Evolutionary conservation across 2,113 vertebrate genomes (phyloP).

Genomic region (Microtus pennsylvanicus): DNA sequence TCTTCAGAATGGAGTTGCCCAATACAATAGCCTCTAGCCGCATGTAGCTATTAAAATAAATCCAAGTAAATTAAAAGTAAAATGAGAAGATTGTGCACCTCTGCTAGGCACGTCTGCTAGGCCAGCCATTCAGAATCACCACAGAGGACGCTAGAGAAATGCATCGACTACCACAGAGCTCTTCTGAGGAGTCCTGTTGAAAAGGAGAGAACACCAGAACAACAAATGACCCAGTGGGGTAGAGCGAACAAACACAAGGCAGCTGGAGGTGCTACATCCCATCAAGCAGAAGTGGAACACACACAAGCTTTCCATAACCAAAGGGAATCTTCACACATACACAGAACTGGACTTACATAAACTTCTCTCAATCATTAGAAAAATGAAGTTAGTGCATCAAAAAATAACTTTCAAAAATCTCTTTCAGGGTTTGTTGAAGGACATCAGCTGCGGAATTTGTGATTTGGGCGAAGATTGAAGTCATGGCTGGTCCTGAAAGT

Average conservation of each 20-base stretch:
- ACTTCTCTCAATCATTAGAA: not conserved
- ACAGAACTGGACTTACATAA: not conserved
- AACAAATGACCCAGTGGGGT: not conserved
- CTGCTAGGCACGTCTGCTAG: not conserved
- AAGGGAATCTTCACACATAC: not conserved
- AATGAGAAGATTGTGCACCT: not conserved
- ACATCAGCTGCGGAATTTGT: too few species aligned
- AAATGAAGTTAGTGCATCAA: not conserved
- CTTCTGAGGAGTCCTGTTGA: not conserved
- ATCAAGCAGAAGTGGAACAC: not conserved
- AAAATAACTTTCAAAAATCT: not conserved
- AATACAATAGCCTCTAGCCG: not conserved
- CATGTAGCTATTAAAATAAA: not conserved
- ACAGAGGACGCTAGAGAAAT: not conserved
- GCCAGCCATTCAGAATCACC: not conserved
- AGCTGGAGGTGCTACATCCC: not conserved
- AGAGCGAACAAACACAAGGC: not conserved
- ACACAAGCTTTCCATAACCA: not conserved
- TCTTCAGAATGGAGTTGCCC: not conserved
- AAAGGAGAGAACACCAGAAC: not conserved
- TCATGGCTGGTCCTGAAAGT: too few species aligned
- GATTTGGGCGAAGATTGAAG: too few species aligned
- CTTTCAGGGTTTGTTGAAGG: too few species aligned
- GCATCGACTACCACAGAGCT: accelerated
- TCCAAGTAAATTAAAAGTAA: not conserved